These are phyloP conservation scores for Colossoma macropomum DNA, from an alignment of 2,113 vertebrate genomes.

Conservation along the genomic window DNA sequence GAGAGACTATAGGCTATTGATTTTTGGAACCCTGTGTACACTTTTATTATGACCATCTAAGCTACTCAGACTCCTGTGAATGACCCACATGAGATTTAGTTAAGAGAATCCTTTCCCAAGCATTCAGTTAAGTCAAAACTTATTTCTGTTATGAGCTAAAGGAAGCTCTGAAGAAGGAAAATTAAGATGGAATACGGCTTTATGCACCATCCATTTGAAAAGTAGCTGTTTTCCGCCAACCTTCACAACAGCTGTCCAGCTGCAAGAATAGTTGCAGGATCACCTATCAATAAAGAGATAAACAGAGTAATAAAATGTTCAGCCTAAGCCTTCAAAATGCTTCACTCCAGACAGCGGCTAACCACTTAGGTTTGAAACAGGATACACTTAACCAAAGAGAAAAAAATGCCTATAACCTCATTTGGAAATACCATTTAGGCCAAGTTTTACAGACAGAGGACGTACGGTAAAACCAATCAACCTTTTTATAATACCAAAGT, in stretches of 20 bases:
- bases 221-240: conserved; percentile 5
- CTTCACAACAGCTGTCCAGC: conserved; percentile 35
- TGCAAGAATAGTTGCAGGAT: conserved; percentile 45
- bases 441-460: not conserved
- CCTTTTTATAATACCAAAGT: conserved; percentile 7
- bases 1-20: not conserved
- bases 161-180: conserved; percentile 5
- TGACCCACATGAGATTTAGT: not conserved
- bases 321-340: conserved; percentile 49
- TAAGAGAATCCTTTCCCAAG: not conserved
- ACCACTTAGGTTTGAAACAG: conserved; percentile 55
- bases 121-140: not conserved
- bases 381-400: conserved; percentile 6
- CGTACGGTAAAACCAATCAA: not conserved
- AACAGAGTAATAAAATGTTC: conserved; percentile 52
- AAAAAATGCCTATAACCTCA: conserved; percentile 12
- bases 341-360: conserved; percentile 60
- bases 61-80: not conserved
- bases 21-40: not conserved
- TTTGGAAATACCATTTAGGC: conserved; percentile 20
- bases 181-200: not conserved
- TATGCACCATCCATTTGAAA: conserved; percentile 4
- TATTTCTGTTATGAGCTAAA: not conserved
- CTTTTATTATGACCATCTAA: not conserved
- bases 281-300: conserved; percentile 52